Evolutionary conservation across 2,797 vertebrate genomes (phyloP).

Genomic region (Xenopus petersii): DNA sequence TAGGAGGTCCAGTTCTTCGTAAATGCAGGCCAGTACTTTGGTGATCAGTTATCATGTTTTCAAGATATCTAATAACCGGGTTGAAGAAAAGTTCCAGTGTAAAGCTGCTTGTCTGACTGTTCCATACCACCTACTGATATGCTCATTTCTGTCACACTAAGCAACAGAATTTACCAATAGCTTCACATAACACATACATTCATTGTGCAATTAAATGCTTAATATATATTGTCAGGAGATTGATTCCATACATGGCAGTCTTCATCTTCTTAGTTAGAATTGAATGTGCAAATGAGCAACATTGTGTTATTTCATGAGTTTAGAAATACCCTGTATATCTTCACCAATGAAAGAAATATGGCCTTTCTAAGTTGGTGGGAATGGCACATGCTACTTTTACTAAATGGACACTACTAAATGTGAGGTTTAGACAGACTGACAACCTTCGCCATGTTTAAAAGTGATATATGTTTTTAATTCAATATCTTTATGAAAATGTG

Average conservation of each 20-base stretch:
- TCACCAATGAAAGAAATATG: slow-evolving; percentile 57
- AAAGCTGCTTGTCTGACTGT: not conserved
- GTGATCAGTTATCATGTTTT: too few relatives aligned
- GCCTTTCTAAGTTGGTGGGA: slow-evolving; percentile 50
- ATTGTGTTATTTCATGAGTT: slow-evolving; percentile 54
- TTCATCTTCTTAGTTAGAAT: slow-evolving; percentile 47
- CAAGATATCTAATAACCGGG: too few relatives aligned
- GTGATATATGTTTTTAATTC: slow-evolving; percentile 49
- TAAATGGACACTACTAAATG: slow-evolving; percentile 56
- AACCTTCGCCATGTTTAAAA: slow-evolving; percentile 46
- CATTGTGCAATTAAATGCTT: not conserved
- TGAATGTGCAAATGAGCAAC: slow-evolving; percentile 37
- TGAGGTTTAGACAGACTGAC: slow-evolving; percentile 52
- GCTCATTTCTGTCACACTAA: too few relatives aligned
- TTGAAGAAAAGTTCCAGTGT: not conserved
- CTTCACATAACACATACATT: too few relatives aligned
- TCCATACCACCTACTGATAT: too few relatives aligned
- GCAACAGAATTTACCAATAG: too few relatives aligned
- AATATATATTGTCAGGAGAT: slow-evolving; percentile 24
- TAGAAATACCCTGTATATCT: slow-evolving; percentile 52
- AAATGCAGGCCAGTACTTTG: too few relatives aligned
- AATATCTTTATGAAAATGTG: slow-evolving; percentile 49
- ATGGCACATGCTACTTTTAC: slow-evolving; percentile 54
- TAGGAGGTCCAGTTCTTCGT: too few relatives aligned
- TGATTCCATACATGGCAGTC: slow-evolving; percentile 55